Evolutionary conservation across 2,113 vertebrate species (phyloP), one percentile per base, ranked within the genome.

Genomic region (Pluvianellus socialis): DNA sequence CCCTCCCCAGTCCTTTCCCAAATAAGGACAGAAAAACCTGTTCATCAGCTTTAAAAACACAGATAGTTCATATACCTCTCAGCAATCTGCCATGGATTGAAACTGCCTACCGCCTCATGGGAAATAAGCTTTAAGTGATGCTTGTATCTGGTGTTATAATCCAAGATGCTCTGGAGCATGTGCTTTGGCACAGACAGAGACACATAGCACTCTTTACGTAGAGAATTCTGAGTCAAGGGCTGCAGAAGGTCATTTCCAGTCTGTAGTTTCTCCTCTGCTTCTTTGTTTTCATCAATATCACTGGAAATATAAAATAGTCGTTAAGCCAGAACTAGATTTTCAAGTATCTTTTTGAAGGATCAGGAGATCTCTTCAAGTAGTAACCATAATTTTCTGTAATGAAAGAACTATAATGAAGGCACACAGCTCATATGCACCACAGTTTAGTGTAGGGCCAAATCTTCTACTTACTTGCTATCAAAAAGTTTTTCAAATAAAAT

Each of bases 51-150:
- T 66, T 38, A 55, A 83, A 96, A 75, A 6, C n/a, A 50, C 55
- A 59, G 40, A 59, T 2, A 76, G 33, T 58, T 88, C 62, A 95
- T 79, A 95, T 97, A 99, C 99, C 99, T 99, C 94, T 99, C 98
- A 52, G 98, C 98, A 24, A 99, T 96, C 42, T 97, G 97, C 99
- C 99, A 99, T 8, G 99, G 99, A 91, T 99, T 90, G 75, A 99
- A 99, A 92, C 95, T 97, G 67, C 98, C 99, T 40, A 98, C 92
- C 0, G 94, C 94, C 93, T 99, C 98, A 5, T 99, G 99, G 22
- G 98, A 98, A 52, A 98, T 98, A 56, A 97, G 68, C 6, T 95
- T 98, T 70, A 99, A 98, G 96, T 99, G 98, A 67, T 96, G 97
- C 38, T 98, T 91, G 38, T 98, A 98, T 47, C 98, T 97, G 73